Conservation (phyloP, 2,797 vertebrate species). For the Notamacropus eugenii region DNA sequence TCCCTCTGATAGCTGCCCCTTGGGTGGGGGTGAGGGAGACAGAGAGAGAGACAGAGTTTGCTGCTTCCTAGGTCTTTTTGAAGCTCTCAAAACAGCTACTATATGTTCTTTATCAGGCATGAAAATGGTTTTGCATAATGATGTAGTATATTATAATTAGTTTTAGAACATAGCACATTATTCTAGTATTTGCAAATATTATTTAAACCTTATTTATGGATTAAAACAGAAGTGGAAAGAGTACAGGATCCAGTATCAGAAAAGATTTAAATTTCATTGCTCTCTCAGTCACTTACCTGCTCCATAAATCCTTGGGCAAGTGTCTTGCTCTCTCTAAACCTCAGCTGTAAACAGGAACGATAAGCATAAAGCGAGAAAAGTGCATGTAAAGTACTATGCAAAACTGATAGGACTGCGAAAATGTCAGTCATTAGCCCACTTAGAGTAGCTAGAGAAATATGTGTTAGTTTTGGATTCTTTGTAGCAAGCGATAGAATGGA, state of each 20-base stretch:
- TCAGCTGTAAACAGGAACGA: not conserved
- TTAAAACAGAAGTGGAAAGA: constrained; percentile 16
- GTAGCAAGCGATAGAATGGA: not conserved
- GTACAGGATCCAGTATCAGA: not conserved
- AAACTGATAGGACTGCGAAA: not conserved
- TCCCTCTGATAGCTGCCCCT: rapidly evolving
- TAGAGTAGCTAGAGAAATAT: not conserved
- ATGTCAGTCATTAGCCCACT: not conserved
- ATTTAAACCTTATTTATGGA: not conserved
- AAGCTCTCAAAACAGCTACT: not conserved
- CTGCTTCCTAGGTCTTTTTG: not conserved
- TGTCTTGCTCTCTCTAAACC: not conserved
- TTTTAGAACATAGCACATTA: not conserved
- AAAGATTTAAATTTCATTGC: not conserved
- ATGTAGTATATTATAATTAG: not conserved
- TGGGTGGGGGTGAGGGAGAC: rapidly evolving
- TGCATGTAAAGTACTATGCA: not conserved
- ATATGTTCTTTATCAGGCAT: not conserved
- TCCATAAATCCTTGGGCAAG: not conserved
- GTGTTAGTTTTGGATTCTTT: not conserved
- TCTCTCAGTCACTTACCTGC: not conserved
- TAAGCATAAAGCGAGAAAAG: not conserved
- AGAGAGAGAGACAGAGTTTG: not conserved
- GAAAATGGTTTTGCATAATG: constrained; percentile 24
- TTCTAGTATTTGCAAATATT: not conserved